Conservation (phyloP, 2,888 invertebrate genomes). For the Oconnorella tubifera region DNA sequence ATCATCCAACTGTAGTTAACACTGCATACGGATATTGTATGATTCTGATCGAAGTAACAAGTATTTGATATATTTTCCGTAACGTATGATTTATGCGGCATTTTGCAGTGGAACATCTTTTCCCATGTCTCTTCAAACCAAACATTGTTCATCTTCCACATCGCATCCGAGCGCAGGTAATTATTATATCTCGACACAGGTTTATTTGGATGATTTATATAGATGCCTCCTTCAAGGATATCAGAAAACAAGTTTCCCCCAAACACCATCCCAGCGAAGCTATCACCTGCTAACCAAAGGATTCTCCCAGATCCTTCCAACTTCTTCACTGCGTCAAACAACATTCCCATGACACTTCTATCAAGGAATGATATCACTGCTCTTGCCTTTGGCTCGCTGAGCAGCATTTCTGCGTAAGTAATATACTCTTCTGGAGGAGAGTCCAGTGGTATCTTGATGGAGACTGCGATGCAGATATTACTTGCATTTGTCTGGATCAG, state of each 20-base stretch:
- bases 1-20: neutral
- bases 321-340: constrained; percentile 7
- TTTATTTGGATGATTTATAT: constrained; percentile 1
- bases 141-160: constrained; percentile 12
- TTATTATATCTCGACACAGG: constrained; percentile 8
- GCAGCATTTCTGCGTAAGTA: neutral
- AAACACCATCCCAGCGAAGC: constrained; percentile 25
- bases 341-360: neutral
- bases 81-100: neutral
- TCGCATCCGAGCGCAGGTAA: neutral
- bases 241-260: constrained; percentile 19
- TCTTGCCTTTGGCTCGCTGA: constrained; percentile 6
- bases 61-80: too few relatives aligned
- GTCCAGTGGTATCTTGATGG: constrained; percentile 10
- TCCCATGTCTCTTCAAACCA: constrained; percentile 15
- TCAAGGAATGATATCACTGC: constrained; percentile 21
- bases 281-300: constrained; percentile 16
- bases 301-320: constrained; percentile 1
- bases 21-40: neutral
- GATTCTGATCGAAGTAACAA: neutral
- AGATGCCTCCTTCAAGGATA: constrained; percentile 14
- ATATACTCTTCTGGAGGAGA: neutral
- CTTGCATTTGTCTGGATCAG: neutral
- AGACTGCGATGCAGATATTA: constrained; percentile 18
- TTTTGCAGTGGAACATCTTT: constrained; percentile 6